Conservation (phyloP, 2,113 vertebrate species). For the Uropsilus gracilis region DNA sequence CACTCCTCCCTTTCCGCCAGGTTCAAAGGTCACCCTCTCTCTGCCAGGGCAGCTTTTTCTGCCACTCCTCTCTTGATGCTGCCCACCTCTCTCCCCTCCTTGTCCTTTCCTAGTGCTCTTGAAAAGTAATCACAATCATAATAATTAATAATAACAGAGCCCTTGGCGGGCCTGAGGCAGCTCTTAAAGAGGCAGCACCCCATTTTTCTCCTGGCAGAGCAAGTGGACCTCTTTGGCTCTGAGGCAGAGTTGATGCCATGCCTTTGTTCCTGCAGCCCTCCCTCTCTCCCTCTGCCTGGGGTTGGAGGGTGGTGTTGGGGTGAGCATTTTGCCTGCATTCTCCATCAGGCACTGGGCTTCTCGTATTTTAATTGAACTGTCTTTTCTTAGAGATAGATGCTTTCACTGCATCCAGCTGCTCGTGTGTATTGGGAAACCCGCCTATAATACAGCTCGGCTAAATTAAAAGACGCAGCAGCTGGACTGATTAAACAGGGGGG, state of each 20-base stretch:
- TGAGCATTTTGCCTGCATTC: slow-evolving; percentile 43
- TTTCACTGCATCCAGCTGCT: slow-evolving; percentile 60
- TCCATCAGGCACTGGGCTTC: slow-evolving; percentile 43
- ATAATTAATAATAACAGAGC: slow-evolving; percentile 83
- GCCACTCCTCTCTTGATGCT: not conserved
- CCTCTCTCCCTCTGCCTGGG: not conserved
- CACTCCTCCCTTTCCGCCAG: not conserved
- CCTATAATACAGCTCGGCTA: not conserved
- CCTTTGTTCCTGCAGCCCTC: slow-evolving; percentile 65
- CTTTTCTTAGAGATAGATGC: slow-evolving; percentile 71
- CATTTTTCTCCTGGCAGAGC: slow-evolving; percentile 59
- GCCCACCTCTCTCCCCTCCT: slow-evolving; percentile 9
- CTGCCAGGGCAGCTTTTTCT: not conserved
- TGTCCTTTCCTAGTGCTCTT: slow-evolving; percentile 66
- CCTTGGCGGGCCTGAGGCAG: not conserved
- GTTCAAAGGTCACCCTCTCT: not conserved
- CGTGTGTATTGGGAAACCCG: not conserved
- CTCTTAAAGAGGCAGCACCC: slow-evolving; percentile 67
- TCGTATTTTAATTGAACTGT: slow-evolving; percentile 73
- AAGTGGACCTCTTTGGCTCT: not conserved
- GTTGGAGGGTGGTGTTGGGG: slow-evolving; percentile 48
- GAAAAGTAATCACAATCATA: slow-evolving; percentile 78
- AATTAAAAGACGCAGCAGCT: slow-evolving; percentile 64
- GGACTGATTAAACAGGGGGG: slow-evolving; percentile 48
- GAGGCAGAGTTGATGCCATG: slow-evolving; percentile 42